Evolutionary conservation across 2,113 vertebrate genomes (phyloP).

Genomic region (Poecilia latipinna): DNA sequence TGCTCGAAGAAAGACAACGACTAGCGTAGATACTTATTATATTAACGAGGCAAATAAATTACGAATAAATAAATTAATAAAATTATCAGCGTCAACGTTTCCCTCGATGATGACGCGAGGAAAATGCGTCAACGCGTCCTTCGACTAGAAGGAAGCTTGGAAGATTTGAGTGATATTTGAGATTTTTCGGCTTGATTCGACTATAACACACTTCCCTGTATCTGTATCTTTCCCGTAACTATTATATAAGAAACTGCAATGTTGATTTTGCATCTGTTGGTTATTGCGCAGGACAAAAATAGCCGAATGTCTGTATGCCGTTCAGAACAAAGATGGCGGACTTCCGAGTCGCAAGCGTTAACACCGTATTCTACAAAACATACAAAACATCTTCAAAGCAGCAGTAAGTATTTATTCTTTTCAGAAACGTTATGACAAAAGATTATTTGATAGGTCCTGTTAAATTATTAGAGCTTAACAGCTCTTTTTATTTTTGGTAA

Average conservation of each 20-base stretch:
- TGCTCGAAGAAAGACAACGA: not conserved
- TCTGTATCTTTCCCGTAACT: not conserved
- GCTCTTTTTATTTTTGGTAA: too few species aligned
- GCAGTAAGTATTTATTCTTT: too few species aligned
- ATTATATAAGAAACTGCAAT: not conserved
- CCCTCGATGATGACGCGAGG: not conserved
- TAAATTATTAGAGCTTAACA: too few species aligned
- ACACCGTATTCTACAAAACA: too few species aligned
- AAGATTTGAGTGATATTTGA: not conserved
- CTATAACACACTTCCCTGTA: not conserved
- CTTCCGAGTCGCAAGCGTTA: not conserved
- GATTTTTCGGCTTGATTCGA: not conserved
- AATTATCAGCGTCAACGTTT: not conserved
- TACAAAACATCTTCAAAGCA: too few species aligned
- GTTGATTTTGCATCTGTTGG: not conserved
- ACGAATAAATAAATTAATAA: not conserved
- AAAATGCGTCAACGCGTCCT: not conserved
- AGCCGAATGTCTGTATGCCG: not conserved
- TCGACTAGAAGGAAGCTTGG: not conserved
- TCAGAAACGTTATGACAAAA: too few species aligned
- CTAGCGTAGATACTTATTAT: not conserved
- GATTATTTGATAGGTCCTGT: too few species aligned
- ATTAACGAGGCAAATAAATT: not conserved
- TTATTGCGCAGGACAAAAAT: not conserved
- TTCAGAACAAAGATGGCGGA: not conserved